These are phyloP conservation scores for Musca vetustissima DNA, from an alignment of 1,140 invertebrate species.

Conservation along the genomic window DNA sequence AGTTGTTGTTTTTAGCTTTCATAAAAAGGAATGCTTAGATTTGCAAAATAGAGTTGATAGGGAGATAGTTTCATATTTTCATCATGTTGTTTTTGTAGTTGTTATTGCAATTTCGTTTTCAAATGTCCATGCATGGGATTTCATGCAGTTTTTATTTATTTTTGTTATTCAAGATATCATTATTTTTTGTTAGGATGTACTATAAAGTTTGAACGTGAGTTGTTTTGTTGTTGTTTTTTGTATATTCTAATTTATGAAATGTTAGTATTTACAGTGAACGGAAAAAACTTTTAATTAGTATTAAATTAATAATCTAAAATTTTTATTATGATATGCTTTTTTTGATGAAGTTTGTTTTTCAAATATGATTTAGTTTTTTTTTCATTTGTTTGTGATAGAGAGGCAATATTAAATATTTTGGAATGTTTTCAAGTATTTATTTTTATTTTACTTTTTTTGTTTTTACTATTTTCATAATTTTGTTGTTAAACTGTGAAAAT, in stretches of 20 bases:
- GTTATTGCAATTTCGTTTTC: not conserved
- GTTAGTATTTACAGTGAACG: too few relatives aligned
- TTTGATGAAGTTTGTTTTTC: not conserved
- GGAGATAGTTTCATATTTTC: not conserved
- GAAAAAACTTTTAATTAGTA: too few relatives aligned
- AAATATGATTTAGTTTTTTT: not conserved
- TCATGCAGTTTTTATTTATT: too few relatives aligned
- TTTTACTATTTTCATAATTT: not conserved
- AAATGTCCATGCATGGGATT: not conserved
- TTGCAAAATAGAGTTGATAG: not conserved
- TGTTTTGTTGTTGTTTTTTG: too few relatives aligned
- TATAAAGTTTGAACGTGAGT: too few relatives aligned
- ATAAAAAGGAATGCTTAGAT: slow-evolving; percentile 14
- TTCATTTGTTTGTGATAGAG: too few relatives aligned
- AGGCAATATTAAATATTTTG: slow-evolving; percentile 8
- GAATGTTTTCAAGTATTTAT: slow-evolving; percentile 2
- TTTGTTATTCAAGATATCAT: too few relatives aligned
- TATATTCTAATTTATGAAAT: too few relatives aligned
- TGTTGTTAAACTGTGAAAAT: slow-evolving; percentile 1
- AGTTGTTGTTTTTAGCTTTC: not conserved
- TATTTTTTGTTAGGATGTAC: too few relatives aligned
- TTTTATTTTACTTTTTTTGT: not conserved
- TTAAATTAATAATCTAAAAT: not conserved
- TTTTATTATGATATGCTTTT: slow-evolving; percentile 12
- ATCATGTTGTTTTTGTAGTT: not conserved